Base-by-base conservation (phyloP, 2,797 vertebrate species). In the Threskiornis aethiopicus region DNA sequence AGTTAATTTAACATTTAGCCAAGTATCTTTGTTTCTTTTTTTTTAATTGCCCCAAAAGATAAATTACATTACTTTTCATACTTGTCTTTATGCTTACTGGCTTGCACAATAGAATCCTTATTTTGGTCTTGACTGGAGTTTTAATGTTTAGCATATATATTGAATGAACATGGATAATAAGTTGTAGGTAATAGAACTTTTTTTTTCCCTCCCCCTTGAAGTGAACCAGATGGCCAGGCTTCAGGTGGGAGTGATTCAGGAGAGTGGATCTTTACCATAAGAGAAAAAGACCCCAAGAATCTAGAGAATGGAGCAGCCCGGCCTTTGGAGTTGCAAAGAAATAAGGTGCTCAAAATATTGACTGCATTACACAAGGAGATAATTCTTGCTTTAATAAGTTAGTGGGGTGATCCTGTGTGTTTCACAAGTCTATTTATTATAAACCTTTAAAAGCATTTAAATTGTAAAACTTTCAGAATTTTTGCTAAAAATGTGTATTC, bases 241-340 rank as follows among this genome's bases (percentile, higher is more conserved):
- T 98, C 99, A 15, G 99, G 99, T 77, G 98, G 99, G 29, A 97
- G 98, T 10, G 98, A 99, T 58, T 89, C 98, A n/a, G 97, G 91
- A 61, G 97, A 98, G 62, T 99, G 99, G 99, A 99, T 98, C 96
- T 99, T 99, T 94, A 99, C 99, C 70, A 99, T 99, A 97, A 98
- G 97, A 96, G 99, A 99, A 96, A 99, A 98, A 98, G 98, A 99
- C 89, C 98, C 98, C 37, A 98, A 98, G 70, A 98, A 97, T 87
- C 61, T 99, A 35, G 98, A 98, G 90, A 99, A 99, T 7, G 99
- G 99, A 90, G 98, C 98, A 39, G 97, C 98, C 16, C 98, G 98
- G 90, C 97, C 96, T 4, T 97, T 98, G 2, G 98, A 99, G 70
- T 91, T 99, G 21, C 98, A 98, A 71, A 97, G 98, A 92, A 98